Percentiles rank a stretch among this genome's conserved stretches.
Evolutionary conservation across 2,797 vertebrate species (phyloP).

Genomic region (Distichodus sexfasciatus): DNA sequence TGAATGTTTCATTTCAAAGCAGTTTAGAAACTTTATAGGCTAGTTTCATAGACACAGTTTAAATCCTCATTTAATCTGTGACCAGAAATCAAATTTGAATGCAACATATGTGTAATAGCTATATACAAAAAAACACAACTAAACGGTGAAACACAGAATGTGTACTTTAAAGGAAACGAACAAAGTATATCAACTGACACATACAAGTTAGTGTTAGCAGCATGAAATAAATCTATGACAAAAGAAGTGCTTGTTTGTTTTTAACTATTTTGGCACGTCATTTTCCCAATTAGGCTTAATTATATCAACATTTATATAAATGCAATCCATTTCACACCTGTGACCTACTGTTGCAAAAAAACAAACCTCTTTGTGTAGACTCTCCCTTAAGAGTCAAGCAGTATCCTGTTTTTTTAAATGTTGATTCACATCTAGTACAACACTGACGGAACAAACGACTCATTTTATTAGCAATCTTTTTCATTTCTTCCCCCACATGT

Average conservation of each 20-base stretch:
- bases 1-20: not conserved
- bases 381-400: conserved; percentile 42
- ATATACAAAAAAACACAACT: conserved; percentile 61
- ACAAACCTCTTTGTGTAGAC: conserved; percentile 47
- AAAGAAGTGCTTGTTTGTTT: conserved; percentile 64
- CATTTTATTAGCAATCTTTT: conserved; percentile 58
- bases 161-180: conserved; percentile 24
- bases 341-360: conserved; percentile 49
- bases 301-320: conserved; percentile 31
- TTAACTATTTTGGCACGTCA: conserved; percentile 66
- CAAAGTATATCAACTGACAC: conserved; percentile 59
- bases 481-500: conserved; percentile 49
- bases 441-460: conserved; percentile 60
- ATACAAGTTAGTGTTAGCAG: conserved; percentile 66
- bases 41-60: not conserved
- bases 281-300: conserved; percentile 35
- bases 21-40: conserved; percentile 38
- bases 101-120: conserved; percentile 49
- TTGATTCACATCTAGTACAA: conserved; percentile 60
- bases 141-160: conserved; percentile 37
- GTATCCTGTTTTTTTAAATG: conserved; percentile 52
- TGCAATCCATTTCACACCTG: conserved; percentile 54
- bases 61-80: not conserved
- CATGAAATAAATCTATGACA: conserved; percentile 60
- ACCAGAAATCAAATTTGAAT: conserved; percentile 49